Conservation (phyloP, 92 coral and sea anemone species). For the Zoanthus gigantus region DNA sequence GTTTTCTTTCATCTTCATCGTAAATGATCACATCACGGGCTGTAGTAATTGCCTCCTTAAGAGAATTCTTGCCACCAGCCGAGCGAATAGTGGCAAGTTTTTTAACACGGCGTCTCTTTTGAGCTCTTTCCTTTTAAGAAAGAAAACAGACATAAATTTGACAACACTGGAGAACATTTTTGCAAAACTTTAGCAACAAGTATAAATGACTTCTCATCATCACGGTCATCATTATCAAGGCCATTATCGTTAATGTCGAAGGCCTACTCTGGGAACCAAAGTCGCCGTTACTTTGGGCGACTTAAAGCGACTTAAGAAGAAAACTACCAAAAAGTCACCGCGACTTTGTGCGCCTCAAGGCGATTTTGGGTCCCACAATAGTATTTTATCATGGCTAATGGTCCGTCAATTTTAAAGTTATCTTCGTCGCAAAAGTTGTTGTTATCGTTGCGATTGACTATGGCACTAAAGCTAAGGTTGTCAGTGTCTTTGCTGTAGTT, state of each 20-base stretch:
- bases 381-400: too few species aligned
- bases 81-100: constrained; percentile 12
- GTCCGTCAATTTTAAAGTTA: too few species aligned
- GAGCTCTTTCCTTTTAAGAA: neutral
- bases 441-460: neutral
- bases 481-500: too few species aligned
- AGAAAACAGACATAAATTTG: neutral
- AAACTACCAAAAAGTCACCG: too few species aligned
- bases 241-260: neutral
- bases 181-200: neutral
- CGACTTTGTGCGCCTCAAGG: too few species aligned
- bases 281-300: too few species aligned
- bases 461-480: too few species aligned
- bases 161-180: neutral
- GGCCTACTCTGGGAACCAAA: too few species aligned
- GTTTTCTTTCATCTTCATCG: neutral
- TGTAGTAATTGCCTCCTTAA: neutral
- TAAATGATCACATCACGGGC: constrained; percentile 23
- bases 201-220: neutral
- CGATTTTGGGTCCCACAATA: too few species aligned
- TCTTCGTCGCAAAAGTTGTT: neutral
- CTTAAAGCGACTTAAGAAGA: too few species aligned
- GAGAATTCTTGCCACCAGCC: neutral
- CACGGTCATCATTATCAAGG: neutral
- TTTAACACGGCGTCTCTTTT: neutral